Conservation (phyloP, 1,140 invertebrate species). For the Colletes gigas region DNA sequence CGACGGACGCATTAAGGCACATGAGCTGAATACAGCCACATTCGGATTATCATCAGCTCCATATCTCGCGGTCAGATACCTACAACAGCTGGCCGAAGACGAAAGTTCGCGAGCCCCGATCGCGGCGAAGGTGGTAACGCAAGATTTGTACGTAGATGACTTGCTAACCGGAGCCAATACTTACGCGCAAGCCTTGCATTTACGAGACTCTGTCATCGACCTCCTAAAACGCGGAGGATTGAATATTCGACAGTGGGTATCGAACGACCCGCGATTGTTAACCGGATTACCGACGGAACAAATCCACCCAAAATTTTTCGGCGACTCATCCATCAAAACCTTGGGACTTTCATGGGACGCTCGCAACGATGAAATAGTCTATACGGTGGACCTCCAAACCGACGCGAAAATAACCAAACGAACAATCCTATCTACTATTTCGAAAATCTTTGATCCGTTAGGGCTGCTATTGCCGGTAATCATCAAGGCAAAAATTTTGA, state of each 20-base stretch:
- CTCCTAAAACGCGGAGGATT: neutral
- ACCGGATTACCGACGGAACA: too few species aligned
- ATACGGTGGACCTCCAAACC: neutral
- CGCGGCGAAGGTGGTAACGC: neutral
- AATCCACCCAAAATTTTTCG: neutral
- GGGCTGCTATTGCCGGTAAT: neutral
- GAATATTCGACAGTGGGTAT: neutral
- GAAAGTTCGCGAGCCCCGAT: too few species aligned
- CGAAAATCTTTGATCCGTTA: conserved; percentile 12
- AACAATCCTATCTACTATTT: neutral
- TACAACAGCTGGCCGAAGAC: neutral
- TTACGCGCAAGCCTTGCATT: neutral
- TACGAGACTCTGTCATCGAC: neutral
- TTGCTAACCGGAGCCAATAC: neutral
- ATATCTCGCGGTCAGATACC: neutral
- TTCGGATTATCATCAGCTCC: neutral
- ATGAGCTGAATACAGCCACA: neutral
- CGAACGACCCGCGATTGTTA: neutral
- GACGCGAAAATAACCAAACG: neutral
- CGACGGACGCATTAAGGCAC: neutral
- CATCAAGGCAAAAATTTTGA: neutral
- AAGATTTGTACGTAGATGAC: conserved; percentile 17
- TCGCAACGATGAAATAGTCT: neutral
- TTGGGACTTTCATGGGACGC: neutral
- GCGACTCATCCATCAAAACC: neutral